Evolutionary conservation across 2,797 vertebrate species (phyloP), one percentile per base, ranked within the genome.

Genomic region (Phataginus tricuspis): DNA sequence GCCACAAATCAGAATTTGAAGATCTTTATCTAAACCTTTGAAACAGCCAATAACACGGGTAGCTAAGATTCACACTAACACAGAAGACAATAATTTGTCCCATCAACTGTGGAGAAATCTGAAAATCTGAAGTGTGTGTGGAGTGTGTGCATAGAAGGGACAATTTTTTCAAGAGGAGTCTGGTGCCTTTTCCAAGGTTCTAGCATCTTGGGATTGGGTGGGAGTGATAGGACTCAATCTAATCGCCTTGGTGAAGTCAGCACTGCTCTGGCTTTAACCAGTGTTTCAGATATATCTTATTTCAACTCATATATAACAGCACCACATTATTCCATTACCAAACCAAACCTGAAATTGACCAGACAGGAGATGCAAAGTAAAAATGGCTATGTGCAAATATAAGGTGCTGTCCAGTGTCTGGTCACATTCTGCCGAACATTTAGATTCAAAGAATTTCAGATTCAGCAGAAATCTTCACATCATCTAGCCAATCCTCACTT

Each of bases 361-460:
- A 90, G 25, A n/a, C 0, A 75, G 64, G 53, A 78, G 45, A 55
- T 45, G 19, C 34, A 84, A 95, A 86, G 55, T 71, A 55, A 86
- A 92, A 94, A 78, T 57, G 51, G 7, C 39, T 42, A 4, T 59
- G 23, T 68, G n/a, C 29, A 74, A 79, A 74, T 55, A 19, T 11
- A 89, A 93, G 63, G 21, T 63, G 42, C 49, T 75, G 14, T 39
- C n/a, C 11, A 10, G 18, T 53, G 27, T 51, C 55, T 78, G 64
- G 11, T 61, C 29, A 27, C 31, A 86, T 75, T 86, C 68, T 82
- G 15, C 16, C 55, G 34, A 83, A 55, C 16, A 69, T 63, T 82
- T 82, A 87, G 53, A 92, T 45, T 85, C n/a, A 74, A 37, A 88
- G 49, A 93, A 90, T 63, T 84, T 93, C 85, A 78, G 37, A 88